Base-by-base conservation (phyloP, 1,140 invertebrate genomes). In the Lordiphosa clarofinis region DNA sequence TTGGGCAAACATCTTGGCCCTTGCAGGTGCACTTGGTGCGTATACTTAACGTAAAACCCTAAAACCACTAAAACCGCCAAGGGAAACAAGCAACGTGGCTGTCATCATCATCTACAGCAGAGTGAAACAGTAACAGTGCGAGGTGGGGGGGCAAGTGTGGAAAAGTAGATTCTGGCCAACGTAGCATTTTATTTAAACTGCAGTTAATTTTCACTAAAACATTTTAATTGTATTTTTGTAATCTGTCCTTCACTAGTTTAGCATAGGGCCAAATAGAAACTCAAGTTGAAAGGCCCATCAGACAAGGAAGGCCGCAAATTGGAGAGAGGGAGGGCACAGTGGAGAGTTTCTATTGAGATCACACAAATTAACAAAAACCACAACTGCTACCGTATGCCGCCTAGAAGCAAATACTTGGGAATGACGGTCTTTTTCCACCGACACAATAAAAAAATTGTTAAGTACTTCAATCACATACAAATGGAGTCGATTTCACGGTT, bases 201-300 rank as follows among this genome's bases (percentile, higher is more conserved):
- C 78, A 82, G 78, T 82, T 82, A 82, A 82, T 84, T 82, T 84
- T 63, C 73, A 78, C 78, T 82, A 78, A 84, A 82, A 84, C 78
- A 84, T 82, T 82, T 82, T 82, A 82, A 82, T 82, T 82, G 78
- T 82, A 82, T 82, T 82, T 82, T 61, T 84, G 78, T 75, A 82
- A 84, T 82, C 78, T 84, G 78, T 82, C 78, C 78, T 71, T 59
- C 31, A 78, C 73, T 70, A 84, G 76, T 81, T 82, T 63, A 46
- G 66, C 76, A 59, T 81, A 66, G 58, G 72, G 44, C 60, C 49
- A 54, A 39, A 12, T 37, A 42, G 61, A 60, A 31, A 44, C 46
- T 37, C 48, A 43, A 42, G 31, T 44, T 31, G n/a, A 48, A 37
- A 56, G 49, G 57, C 44, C 50, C 49, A 28, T 28, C 24, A 42